phyloP scores from a whole-genome alignment of 2,888 invertebrate genomes.

The Orchestes rusci region DNA sequence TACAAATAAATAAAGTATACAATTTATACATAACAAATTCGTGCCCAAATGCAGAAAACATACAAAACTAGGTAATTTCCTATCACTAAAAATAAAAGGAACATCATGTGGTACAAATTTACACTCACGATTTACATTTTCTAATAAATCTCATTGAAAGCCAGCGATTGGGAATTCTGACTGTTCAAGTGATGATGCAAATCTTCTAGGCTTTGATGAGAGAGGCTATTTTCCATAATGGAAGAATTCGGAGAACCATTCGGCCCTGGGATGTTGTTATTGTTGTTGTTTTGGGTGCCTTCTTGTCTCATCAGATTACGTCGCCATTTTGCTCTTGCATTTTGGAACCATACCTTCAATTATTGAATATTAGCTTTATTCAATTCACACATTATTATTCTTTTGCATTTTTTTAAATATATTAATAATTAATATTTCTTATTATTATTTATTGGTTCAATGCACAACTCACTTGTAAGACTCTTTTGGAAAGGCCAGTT shows the following conservation, averaged over 20 bases:
- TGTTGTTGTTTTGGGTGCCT: constrained; percentile 39
- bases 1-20: too few relatives aligned
- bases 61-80: too few relatives aligned
- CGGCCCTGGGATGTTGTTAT: constrained; percentile 33
- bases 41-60: too few relatives aligned
- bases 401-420: too few relatives aligned
- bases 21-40: too few relatives aligned
- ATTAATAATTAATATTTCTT: constrained; percentile 7
- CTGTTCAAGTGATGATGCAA: constrained; percentile 51
- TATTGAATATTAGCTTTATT: too few relatives aligned
- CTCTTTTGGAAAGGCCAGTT: constrained; percentile 95
- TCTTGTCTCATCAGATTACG: constrained; percentile 88
- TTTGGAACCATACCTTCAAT: constrained; percentile 98
- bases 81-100: too few relatives aligned
- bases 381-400: too few relatives aligned
- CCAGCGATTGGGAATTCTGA: constrained; percentile 41
- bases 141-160: constrained; percentile 44
- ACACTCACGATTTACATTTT: neutral
- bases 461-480: constrained; percentile 72
- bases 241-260: constrained; percentile 39
- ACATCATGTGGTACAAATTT: constrained; percentile 18
- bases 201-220: constrained; percentile 48
- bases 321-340: constrained; percentile 97
- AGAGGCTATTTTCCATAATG: constrained; percentile 47
- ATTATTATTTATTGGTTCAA: neutral